phyloP scores from a whole-genome alignment of 1,140 invertebrate genomes.

The Ips nitidus region DNA sequence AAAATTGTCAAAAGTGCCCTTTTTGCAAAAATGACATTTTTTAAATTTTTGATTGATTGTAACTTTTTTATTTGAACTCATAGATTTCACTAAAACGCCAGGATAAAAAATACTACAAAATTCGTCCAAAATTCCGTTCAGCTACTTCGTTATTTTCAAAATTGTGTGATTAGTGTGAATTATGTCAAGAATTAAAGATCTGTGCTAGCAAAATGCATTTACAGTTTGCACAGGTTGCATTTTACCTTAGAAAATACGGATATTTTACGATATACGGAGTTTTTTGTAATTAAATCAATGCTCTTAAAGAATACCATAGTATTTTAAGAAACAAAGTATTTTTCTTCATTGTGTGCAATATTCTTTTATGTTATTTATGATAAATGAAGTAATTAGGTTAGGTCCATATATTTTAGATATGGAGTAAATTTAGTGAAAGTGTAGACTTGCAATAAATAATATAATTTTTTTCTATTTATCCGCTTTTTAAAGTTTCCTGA shows the following conservation, averaged over 20 bases:
- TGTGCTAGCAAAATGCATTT: neutral
- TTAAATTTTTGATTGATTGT: no score
- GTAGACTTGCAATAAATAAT: no score
- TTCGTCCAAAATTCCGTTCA: slow-evolving; percentile 16
- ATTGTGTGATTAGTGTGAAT: neutral
- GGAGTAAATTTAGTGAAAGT: no score
- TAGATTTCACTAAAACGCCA: neutral
- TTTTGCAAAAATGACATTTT: no score
- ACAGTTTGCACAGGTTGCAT: neutral
- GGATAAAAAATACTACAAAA: neutral
- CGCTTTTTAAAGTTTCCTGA: no score
- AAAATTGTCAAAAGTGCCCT: neutral
- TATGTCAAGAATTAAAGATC: neutral
- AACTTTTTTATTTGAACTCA: no score
- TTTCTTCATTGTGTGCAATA: no score
- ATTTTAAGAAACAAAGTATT: no score
- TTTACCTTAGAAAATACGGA: neutral
- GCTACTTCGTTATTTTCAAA: neutral
- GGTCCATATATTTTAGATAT: no score
- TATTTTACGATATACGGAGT: neutral
- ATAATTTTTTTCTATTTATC: no score
- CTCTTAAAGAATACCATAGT: neutral
- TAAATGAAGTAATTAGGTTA: no score
- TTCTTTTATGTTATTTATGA: no score
- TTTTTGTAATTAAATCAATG: neutral